Base-by-base conservation (phyloP, 2,797 vertebrate genomes). In the Phataginus tricuspis region DNA sequence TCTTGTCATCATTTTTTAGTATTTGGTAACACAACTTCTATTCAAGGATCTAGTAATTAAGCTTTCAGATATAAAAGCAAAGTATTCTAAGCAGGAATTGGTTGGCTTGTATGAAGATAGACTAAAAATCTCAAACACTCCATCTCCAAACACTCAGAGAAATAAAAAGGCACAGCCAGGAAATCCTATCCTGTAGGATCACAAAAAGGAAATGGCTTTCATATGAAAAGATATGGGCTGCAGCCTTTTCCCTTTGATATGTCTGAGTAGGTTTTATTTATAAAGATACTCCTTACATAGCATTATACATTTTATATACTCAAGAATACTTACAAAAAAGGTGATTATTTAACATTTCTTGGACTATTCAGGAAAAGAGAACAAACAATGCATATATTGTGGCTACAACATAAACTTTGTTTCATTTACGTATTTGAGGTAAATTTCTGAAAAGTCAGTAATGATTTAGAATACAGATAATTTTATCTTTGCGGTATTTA, bases 211-310 rank as follows among this genome's bases (percentile, higher is more conserved):
- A 86, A 63, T 80, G 55, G 25, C 21, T 78, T 86, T 91, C 37
- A 88, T n/a, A 85, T 82, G 19, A 84, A 75, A 97, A 97, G 61
- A 92, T 79, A 59, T 2, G 18, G n/a, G 23, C 94, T 96, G 82
- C 74, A 87, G 66, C 75, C 92, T 94, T 84, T 94, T 45, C 84
- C 93, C 34, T 77, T 34, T 8, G 80, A 34, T 82, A 42, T 55
- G 2, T 53, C 23, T 96, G 64, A 96, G 87, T 86, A 94, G 86
- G 64, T 97, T 96, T 98, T 86, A 86, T 98, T 97, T 97, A 83
- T 61, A 85, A 96, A 97, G 80, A 75, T 71, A 86, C 8, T 95
- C 95, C 91, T 95, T 51, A 94, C 77, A 63, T 74, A 96, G 63
- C 55, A 94, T 51, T 94, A 94, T 95, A 89, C 57, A 94, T 96